phyloP scores from a whole-genome alignment of 1,140 invertebrate genomes.

The Lepidurus couesii region DNA sequence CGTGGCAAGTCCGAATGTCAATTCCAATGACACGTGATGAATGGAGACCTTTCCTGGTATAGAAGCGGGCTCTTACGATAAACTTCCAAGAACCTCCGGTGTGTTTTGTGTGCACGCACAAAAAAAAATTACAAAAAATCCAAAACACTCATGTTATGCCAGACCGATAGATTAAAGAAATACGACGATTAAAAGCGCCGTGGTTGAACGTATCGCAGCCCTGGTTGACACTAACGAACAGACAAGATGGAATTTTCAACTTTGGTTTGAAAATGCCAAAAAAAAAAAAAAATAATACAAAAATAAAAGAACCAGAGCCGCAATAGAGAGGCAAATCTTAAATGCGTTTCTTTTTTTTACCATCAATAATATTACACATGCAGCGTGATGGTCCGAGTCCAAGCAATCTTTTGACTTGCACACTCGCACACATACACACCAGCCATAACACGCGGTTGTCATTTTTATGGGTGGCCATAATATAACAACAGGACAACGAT shows the following conservation, averaged over 20 bases:
- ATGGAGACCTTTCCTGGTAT: slow-evolving; percentile 16
- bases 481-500: neutral
- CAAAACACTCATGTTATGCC: neutral
- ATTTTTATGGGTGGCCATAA: slow-evolving; percentile 17
- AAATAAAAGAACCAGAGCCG: neutral
- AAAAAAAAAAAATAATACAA: neutral
- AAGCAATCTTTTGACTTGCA: neutral
- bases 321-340: neutral
- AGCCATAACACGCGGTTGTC: neutral
- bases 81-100: neutral
- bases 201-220: too few relatives aligned
- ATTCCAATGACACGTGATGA: slow-evolving; percentile 22
- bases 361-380: slow-evolving; percentile 1
- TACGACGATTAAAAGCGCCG: too few relatives aligned
- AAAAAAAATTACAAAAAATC: neutral
- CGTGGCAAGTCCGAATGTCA: slow-evolving; percentile 21
- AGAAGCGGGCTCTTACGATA: neutral
- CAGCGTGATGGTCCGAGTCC: neutral
- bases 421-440: neutral
- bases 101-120: neutral
- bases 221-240: slow-evolving; percentile 11
- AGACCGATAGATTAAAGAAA: neutral
- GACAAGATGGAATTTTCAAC: neutral
- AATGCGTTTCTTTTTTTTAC: too few relatives aligned
- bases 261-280: neutral